phyloP scores from a whole-genome alignment of 2,113 vertebrate genomes.

The Hypanus sabinus region DNA sequence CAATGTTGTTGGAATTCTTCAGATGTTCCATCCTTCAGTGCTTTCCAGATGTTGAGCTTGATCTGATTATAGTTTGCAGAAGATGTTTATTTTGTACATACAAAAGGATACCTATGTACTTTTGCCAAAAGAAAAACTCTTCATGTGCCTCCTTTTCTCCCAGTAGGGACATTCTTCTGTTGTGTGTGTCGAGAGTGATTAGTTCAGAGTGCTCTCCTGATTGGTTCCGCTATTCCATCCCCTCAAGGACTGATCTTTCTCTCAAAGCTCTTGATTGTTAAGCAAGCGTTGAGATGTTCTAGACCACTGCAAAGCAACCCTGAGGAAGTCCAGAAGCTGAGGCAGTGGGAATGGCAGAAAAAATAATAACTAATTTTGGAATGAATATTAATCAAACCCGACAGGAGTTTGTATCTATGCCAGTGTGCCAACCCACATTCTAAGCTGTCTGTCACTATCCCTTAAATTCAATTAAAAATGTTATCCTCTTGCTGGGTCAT shows the following conservation, averaged over 20 bases:
- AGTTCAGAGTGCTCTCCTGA: neutral
- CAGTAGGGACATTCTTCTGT: neutral
- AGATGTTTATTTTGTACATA: neutral
- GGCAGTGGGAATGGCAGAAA: neutral
- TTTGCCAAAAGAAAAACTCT: neutral
- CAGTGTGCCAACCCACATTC: neutral
- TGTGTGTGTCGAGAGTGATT: neutral
- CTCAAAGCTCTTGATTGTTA: neutral
- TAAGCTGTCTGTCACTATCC: neutral
- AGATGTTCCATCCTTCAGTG: neutral
- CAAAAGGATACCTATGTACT: neutral
- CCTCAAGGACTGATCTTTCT: neutral
- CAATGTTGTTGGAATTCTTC: neutral
- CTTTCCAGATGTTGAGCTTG: conserved; percentile 12
- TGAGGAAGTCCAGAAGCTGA: neutral
- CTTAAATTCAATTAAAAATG: neutral
- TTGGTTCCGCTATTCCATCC: neutral
- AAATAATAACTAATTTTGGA: neutral
- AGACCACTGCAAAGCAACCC: neutral
- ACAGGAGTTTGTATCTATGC: neutral
- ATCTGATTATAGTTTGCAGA: neutral
- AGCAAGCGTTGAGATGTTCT: neutral
- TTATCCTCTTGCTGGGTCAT: neutral
- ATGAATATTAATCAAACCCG: neutral
- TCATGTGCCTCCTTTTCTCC: neutral